These are phyloP conservation scores for Aspidapion aeneum DNA, from an alignment of 2,888 invertebrate species.

Conservation along the genomic window DNA sequence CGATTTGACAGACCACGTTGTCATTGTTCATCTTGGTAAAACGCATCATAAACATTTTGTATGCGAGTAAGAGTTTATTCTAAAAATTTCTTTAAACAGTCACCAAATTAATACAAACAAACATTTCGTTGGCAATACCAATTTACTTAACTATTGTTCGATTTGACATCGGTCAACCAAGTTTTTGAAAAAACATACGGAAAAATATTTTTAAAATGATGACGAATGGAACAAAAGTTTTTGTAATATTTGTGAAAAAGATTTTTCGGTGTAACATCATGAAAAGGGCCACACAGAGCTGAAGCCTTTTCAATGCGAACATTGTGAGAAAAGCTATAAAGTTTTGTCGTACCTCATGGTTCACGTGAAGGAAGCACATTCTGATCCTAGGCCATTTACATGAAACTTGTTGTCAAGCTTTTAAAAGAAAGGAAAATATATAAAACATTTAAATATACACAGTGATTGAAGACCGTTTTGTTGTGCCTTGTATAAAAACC, in stretches of 20 bases:
- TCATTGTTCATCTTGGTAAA: slow-evolving; percentile 20
- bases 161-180: slow-evolving; percentile 17
- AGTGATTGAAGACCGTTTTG: slow-evolving; percentile 33
- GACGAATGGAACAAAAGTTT: slow-evolving; percentile 26
- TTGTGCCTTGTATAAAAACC: slow-evolving; percentile 37
- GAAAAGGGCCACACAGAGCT: slow-evolving; percentile 34
- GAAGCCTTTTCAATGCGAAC: slow-evolving; percentile 32
- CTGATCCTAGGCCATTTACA: slow-evolving; percentile 38
- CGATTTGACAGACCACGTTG: slow-evolving; percentile 20
- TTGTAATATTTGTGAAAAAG: slow-evolving; percentile 36
- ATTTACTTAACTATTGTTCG: slow-evolving; percentile 23
- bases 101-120: slow-evolving; percentile 22
- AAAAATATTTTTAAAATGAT: slow-evolving; percentile 13
- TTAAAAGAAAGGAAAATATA: slow-evolving; percentile 25
- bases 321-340: slow-evolving; percentile 32
- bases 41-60: slow-evolving; percentile 36
- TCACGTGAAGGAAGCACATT: slow-evolving; percentile 41
- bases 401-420: slow-evolving; percentile 36
- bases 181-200: slow-evolving; percentile 18
- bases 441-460: slow-evolving; percentile 37
- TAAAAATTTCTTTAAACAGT: slow-evolving; percentile 31
- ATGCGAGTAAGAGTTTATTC: slow-evolving; percentile 34
- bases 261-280: slow-evolving; percentile 37
- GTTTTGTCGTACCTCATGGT: slow-evolving; percentile 33
- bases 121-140: slow-evolving; percentile 21